phyloP scores from a whole-genome alignment of 1,140 invertebrate genomes.

The Drosophila kurseongensis region DNA sequence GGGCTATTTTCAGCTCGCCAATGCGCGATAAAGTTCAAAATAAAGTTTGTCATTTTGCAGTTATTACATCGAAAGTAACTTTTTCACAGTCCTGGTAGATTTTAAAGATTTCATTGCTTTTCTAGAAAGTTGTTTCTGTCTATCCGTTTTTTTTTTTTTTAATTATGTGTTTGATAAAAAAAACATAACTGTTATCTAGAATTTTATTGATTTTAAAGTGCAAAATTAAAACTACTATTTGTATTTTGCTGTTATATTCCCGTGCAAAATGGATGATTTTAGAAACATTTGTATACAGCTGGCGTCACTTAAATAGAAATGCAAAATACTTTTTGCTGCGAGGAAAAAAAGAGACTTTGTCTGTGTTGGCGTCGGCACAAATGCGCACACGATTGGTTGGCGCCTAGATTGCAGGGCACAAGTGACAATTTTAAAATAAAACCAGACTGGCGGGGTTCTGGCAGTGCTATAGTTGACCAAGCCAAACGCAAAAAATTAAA shows the following conservation, averaged over 20 bases:
- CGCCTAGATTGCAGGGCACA: conserved; percentile 53
- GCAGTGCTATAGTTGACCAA: conserved; percentile 33
- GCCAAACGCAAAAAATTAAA: conserved; percentile 13
- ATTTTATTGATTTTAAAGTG: too few relatives aligned
- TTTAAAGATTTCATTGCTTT: too few relatives aligned
- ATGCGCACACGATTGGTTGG: conserved; percentile 49
- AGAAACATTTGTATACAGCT: conserved; percentile 52
- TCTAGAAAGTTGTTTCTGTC: too few relatives aligned
- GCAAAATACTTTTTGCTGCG: conserved; percentile 47
- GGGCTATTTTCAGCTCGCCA: not conserved
- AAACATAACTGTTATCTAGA: too few relatives aligned
- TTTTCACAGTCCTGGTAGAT: not conserved
- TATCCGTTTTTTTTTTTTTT: too few relatives aligned
- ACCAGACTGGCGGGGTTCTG: conserved; percentile 16
- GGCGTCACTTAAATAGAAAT: conserved; percentile 40
- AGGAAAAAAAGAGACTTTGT: conserved; percentile 4
- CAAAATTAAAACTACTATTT: too few relatives aligned
- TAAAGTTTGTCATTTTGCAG: not conserved
- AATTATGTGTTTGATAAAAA: too few relatives aligned
- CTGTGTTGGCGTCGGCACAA: conserved; percentile 7
- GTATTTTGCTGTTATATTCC: too few relatives aligned
- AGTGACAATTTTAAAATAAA: conserved; percentile 72
- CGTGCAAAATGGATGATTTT: not conserved
- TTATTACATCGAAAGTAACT: not conserved
- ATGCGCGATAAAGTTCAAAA: not conserved